phyloP scores from a whole-genome alignment of 2,113 vertebrate species.

The Nyctereutes procyonoides region DNA sequence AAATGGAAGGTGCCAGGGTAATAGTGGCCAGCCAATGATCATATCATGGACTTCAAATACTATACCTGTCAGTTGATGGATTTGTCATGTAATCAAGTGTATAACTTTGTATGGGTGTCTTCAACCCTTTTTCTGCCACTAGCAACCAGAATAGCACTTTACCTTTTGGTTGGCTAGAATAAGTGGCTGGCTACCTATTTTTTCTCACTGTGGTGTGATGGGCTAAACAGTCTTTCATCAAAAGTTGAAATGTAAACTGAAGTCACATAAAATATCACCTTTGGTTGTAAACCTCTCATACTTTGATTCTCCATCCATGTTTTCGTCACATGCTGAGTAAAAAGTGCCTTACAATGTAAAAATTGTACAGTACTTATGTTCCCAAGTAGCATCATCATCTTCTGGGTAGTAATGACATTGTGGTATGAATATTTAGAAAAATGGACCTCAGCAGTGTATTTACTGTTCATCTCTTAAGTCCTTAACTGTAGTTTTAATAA shows the following conservation, averaged over 20 bases:
- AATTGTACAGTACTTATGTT: constrained; percentile 90
- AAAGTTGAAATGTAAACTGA: constrained; percentile 79
- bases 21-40: constrained; percentile 84
- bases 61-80: constrained; percentile 74
- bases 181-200: constrained; percentile 84
- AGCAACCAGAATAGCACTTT: constrained; percentile 86
- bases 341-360: constrained; percentile 91
- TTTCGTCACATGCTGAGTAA: constrained; percentile 88
- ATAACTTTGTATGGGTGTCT: constrained; percentile 74
- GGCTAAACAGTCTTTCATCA: constrained; percentile 75
- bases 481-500: constrained; percentile 89
- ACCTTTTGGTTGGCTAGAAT: constrained; percentile 83
- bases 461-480: constrained; percentile 89
- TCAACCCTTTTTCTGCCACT: constrained; percentile 82
- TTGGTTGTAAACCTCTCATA: constrained; percentile 81
- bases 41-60: constrained; percentile 81
- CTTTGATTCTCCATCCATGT: constrained; percentile 81
- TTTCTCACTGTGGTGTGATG: constrained; percentile 85
- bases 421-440: constrained; percentile 89
- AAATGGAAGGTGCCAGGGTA: constrained; percentile 83
- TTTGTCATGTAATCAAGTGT: constrained; percentile 77
- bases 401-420: constrained; percentile 87
- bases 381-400: constrained; percentile 88
- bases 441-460: constrained; percentile 90
- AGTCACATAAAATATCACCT: constrained; percentile 79